These are phyloP conservation scores for Vulpes ferrilata DNA, from an alignment of 2,113 vertebrate genomes.

Conservation along the genomic window DNA sequence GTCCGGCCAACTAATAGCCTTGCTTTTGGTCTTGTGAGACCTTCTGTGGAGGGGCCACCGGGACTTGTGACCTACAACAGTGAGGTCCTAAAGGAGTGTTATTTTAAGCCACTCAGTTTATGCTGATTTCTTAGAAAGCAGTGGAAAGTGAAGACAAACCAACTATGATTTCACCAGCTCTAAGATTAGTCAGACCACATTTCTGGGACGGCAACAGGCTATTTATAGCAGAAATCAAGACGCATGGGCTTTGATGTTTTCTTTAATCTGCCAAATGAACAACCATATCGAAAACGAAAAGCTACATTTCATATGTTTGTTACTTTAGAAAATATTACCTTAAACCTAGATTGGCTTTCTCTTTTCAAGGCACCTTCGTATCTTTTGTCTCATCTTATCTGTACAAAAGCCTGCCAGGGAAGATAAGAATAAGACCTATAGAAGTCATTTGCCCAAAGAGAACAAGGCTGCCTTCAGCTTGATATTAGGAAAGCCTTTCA, in stretches of 20 bases:
- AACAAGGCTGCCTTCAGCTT: neutral
- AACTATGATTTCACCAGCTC: neutral
- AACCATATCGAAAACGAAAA: constrained; percentile 40
- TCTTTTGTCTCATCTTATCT: constrained; percentile 14
- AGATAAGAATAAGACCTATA: neutral
- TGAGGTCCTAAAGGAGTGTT: neutral
- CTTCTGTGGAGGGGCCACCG: neutral
- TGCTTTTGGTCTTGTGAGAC: neutral
- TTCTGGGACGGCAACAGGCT: neutral
- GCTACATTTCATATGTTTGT: neutral
- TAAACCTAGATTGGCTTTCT: neutral
- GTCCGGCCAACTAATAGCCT: neutral
- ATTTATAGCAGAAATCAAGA: constrained; percentile 14
- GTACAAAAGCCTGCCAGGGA: neutral
- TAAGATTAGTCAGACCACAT: neutral
- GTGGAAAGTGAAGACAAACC: constrained; percentile 20
- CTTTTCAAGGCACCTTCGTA: constrained; percentile 3
- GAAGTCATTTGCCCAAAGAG: neutral
- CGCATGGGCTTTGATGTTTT: neutral
- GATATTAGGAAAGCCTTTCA: neutral
- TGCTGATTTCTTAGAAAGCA: neutral
- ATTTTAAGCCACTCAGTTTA: neutral
- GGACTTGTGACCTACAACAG: neutral
- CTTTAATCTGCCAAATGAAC: constrained; percentile 29
- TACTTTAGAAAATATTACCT: constrained; percentile 40